These are phyloP conservation scores for Crotalus horridus DNA, from an alignment of 2,113 vertebrate species.

Conservation along the genomic window DNA sequence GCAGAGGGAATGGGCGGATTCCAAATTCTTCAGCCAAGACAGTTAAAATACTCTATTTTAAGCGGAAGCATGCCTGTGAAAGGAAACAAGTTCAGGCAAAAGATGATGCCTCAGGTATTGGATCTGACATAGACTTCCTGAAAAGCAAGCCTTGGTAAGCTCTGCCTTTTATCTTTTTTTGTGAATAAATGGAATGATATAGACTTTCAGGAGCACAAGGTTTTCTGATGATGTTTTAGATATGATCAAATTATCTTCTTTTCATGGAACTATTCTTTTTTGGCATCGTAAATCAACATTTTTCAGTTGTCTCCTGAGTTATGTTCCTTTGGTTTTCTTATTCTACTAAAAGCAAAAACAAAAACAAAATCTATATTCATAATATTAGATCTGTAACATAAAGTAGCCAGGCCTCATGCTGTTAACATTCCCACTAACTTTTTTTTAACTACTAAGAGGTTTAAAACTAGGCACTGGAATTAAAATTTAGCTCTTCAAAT, in stretches of 20 bases:
- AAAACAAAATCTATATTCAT: neutral
- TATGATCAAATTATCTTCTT: neutral
- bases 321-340: neutral
- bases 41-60: neutral
- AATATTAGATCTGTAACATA: neutral
- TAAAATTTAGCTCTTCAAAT: neutral
- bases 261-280: neutral
- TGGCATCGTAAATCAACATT: neutral
- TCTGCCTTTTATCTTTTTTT: neutral
- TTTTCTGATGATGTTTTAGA: neutral
- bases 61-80: neutral
- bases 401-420: neutral
- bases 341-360: neutral
- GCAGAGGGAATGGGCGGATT: neutral
- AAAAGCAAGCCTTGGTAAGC: neutral
- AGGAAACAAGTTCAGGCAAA: slow-evolving; percentile 5
- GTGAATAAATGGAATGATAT: neutral
- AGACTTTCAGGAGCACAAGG: neutral
- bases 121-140: neutral
- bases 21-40: neutral
- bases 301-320: neutral
- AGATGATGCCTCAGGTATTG: neutral
- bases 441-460: neutral
- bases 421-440: neutral
- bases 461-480: slow-evolving; percentile 5